Percentiles rank a stretch among this genome's conserved stretches.
Evolutionary conservation across 2,888 invertebrate genomes (phyloP).

Genomic region (Eupithecia tripunctaria): DNA sequence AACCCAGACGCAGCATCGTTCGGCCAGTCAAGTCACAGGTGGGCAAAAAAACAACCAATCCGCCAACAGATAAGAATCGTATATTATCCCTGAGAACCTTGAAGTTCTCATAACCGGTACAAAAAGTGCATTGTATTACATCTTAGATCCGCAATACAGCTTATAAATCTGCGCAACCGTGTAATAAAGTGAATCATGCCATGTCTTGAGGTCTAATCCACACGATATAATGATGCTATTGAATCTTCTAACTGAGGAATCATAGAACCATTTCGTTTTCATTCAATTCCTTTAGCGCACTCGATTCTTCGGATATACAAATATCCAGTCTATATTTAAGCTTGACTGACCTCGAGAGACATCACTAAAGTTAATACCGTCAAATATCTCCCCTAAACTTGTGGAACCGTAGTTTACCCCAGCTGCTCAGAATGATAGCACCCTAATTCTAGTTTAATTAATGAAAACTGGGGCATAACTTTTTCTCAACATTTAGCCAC

Average conservation of each 20-base stretch:
- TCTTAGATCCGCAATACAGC: conserved; percentile 33
- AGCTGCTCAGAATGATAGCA: conserved; percentile 17
- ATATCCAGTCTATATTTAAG: neutral
- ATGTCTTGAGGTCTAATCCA: neutral
- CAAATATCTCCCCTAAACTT: conserved; percentile 2
- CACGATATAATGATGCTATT: neutral
- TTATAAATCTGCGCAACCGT: conserved; percentile 17
- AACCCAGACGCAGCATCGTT: conserved; percentile 37
- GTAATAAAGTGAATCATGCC: conserved; percentile 17
- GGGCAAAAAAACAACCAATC: conserved; percentile 36
- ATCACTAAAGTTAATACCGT: conserved; percentile 9
- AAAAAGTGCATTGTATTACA: conserved; percentile 37
- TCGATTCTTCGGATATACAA: neutral
- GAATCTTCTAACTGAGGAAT: neutral
- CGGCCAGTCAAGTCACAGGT: conserved; percentile 27
- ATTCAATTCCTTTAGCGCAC: neutral
- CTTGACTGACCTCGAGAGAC: neutral
- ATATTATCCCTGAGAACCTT: conserved; percentile 39
- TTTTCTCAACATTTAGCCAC: conserved; percentile 25
- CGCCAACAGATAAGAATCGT: conserved; percentile 36
- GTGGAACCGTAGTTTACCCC: conserved; percentile 1
- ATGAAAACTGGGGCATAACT: conserved; percentile 31
- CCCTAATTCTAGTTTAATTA: conserved; percentile 27
- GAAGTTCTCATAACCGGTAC: conserved; percentile 37
- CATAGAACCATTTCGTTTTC: neutral